Evolutionary conservation across 1,140 invertebrate species (phyloP).

Genomic region (Cylas formicarius): DNA sequence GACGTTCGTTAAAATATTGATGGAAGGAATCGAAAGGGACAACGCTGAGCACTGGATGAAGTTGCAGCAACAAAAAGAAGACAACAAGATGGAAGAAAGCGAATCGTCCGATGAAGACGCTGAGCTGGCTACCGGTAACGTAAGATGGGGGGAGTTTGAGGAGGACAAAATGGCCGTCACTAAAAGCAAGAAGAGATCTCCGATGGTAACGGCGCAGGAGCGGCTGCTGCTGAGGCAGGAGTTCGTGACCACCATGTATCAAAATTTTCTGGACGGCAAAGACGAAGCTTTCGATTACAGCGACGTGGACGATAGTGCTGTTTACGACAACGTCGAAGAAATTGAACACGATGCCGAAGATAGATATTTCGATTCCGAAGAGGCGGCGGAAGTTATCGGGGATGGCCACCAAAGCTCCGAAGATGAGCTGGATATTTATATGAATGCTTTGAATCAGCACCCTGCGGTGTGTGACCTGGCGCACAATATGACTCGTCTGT

Average conservation of each 20-base stretch:
- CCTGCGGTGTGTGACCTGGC: conserved; percentile 34
- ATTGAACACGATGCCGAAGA: conserved; percentile 73
- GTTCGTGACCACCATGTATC: conserved; percentile 82
- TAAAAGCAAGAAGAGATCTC: conserved; percentile 19
- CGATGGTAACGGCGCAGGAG: conserved; percentile 48
- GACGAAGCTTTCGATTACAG: conserved; percentile 80
- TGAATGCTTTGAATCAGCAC: conserved; percentile 55
- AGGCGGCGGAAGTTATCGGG: conserved; percentile 49
- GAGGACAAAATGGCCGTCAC: conserved; percentile 31
- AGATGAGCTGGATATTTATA: conserved; percentile 68
- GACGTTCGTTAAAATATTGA: conserved; percentile 59
- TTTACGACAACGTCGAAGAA: conserved; percentile 69
- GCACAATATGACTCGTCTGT: conserved; percentile 30
- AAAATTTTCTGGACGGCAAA: conserved; percentile 75
- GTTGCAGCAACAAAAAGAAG: conserved; percentile 55
- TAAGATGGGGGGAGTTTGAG: conserved; percentile 49
- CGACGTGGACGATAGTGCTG: conserved; percentile 65
- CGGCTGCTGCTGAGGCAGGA: conserved; percentile 66
- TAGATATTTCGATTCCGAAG: conserved; percentile 80
- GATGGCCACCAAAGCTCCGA: conserved; percentile 40
- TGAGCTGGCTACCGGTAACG: conserved; percentile 14
- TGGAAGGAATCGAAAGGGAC: conserved; percentile 59
- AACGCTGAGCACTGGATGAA: conserved; percentile 55
- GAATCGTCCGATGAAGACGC: conserved; percentile 40
- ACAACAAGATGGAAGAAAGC: conserved; percentile 44